Percentiles rank a stretch among this genome's conserved stretches.
Conservation (phyloP, 2,113 vertebrate genomes). For the Kryptolebias marmoratus region DNA sequence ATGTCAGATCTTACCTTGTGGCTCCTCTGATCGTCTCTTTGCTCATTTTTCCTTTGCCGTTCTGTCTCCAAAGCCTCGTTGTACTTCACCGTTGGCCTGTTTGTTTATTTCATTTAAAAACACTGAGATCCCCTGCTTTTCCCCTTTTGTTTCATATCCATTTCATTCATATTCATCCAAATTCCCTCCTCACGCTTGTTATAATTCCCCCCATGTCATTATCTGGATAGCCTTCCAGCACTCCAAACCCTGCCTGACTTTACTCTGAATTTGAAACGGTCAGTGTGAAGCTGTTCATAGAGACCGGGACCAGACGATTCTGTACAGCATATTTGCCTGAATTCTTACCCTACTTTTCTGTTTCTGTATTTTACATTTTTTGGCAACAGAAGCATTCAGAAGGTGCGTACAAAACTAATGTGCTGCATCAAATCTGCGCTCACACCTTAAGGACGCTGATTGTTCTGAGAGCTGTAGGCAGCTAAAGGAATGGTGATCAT, state of each 20-base stretch:
- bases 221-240: conserved; percentile 5
- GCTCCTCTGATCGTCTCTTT: conserved; percentile 1
- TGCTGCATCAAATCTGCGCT: conserved; percentile 3
- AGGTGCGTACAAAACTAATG: not conserved
- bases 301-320: conserved; percentile 5
- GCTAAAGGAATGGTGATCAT: conserved; percentile 32
- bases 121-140: no score
- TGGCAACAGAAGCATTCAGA: conserved; percentile 11
- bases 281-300: conserved; percentile 12
- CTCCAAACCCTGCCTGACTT: conserved; percentile 12
- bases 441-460: conserved; percentile 21
- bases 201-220: not conserved
- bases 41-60: conserved; percentile 9
- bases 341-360: not conserved
- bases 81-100: not conserved
- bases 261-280: conserved; percentile 33
- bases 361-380: not conserved
- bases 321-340: conserved; percentile 49
- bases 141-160: not conserved
- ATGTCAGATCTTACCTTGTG: conserved; percentile 66
- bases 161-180: not conserved
- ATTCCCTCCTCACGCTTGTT: conserved; percentile 2
- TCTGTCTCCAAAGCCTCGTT: conserved; percentile 1
- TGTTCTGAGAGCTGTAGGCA: conserved; percentile 38
- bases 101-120: not conserved